A percentile compares a stretch with the other conserved stretches of the same genome.
Conservation (phyloP, 2,888 invertebrate genomes). For the Agrochola lota region DNA sequence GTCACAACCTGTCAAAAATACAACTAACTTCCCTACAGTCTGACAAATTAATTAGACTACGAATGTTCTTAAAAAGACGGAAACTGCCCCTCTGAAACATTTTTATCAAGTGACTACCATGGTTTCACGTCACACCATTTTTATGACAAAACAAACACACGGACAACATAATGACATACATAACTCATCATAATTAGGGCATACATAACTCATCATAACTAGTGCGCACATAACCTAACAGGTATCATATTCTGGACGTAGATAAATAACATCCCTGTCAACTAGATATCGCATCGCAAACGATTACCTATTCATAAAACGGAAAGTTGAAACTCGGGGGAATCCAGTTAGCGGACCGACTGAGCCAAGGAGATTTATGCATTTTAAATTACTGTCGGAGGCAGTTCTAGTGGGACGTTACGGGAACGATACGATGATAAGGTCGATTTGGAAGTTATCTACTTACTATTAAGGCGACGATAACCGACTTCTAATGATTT, state of each 20-base stretch:
- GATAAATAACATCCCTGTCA: slow-evolving; percentile 64
- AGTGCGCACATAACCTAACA: slow-evolving; percentile 17
- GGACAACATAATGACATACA: background rate
- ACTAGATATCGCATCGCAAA: slow-evolving; percentile 73
- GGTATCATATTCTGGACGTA: slow-evolving; percentile 57
- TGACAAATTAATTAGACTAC: background rate
- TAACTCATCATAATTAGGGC: no score
- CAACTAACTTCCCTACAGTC: background rate
- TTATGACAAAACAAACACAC: background rate
- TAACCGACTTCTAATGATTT: no score
- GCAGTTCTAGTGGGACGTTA: slow-evolving; percentile 61
- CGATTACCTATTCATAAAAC: slow-evolving; percentile 88
- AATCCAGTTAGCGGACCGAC: slow-evolving; percentile 83
- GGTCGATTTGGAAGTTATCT: background rate
- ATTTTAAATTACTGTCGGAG: slow-evolving; percentile 85
- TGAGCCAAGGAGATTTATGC: slow-evolving; percentile 87
- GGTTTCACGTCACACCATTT: background rate
- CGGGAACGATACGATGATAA: slow-evolving; percentile 57
- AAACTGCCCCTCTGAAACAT: background rate
- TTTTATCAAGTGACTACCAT: background rate
- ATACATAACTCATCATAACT: slow-evolving; percentile 11
- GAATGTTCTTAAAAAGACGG: background rate
- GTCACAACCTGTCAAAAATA: background rate
- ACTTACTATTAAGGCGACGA: no score
- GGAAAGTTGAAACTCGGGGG: slow-evolving; percentile 85